A percentile compares a stretch with the other conserved stretches of the same genome.
Conservation (phyloP, 2,113 vertebrate species). For the Hemiprocne comata region DNA sequence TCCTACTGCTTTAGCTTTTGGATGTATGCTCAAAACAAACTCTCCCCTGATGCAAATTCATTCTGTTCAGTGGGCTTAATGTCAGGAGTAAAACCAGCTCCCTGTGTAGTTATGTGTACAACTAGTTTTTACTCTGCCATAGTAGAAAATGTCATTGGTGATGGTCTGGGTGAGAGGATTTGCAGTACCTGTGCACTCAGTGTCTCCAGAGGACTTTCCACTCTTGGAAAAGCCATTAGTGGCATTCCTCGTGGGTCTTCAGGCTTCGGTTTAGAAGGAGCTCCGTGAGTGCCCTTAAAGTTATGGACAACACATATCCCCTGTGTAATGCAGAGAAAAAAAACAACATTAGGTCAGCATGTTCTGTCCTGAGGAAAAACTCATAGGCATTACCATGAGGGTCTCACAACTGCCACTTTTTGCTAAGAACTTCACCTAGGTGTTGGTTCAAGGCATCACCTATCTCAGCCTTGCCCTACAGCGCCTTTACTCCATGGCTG, state of each 20-base stretch:
- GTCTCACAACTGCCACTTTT: neutral
- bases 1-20: neutral
- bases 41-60: neutral
- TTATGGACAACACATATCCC: conserved; percentile 97
- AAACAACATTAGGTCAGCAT: neutral
- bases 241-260: conserved; percentile 92
- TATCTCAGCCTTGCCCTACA: neutral
- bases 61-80: neutral
- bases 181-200: conserved; percentile 93
- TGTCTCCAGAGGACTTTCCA: conserved; percentile 96
- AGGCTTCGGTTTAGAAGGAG: conserved; percentile 86
- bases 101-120: neutral
- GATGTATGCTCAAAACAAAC: neutral
- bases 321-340: conserved; percentile 66
- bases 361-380: neutral
- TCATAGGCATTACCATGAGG: neutral
- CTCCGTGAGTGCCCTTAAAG: conserved; percentile 88
- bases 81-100: neutral
- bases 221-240: conserved; percentile 95
- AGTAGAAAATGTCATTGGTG: neutral
- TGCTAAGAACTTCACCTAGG: neutral
- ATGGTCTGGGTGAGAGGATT: neutral
- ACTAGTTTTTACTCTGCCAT: neutral
- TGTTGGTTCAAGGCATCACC: neutral
- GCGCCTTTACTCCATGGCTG: fast-evolving